These are phyloP conservation scores for Poeciliopsis gracilis DNA, from an alignment of 2,797 vertebrate genomes.

Conservation along the genomic window DNA sequence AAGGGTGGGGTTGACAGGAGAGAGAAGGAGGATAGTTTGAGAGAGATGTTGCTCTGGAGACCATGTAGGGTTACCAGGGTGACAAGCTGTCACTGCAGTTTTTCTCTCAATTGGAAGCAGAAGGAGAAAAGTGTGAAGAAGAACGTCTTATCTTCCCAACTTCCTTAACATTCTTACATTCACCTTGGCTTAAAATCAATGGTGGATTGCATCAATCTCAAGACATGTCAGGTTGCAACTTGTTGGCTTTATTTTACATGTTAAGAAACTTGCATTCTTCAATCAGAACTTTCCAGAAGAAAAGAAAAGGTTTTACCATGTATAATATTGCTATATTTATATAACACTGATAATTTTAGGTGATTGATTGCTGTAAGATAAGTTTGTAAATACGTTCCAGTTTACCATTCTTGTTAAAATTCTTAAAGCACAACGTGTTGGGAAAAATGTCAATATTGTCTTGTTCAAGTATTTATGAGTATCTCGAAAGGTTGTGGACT, in stretches of 20 bases:
- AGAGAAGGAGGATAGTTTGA: conserved; percentile 48
- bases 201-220: not conserved
- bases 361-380: not conserved
- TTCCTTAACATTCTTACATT: not conserved
- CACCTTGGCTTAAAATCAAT: not conserved
- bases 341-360: not conserved
- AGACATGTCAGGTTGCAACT: not conserved
- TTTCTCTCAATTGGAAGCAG: conserved; percentile 45
- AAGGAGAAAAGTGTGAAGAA: conserved; percentile 14
- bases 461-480: not conserved
- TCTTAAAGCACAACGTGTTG: not conserved
- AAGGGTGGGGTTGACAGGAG: conserved; percentile 21
- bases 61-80: conserved; percentile 68
- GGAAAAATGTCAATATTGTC: not conserved
- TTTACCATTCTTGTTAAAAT: not conserved
- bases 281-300: not conserved
- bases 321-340: not conserved
- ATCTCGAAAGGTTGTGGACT: not conserved
- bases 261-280: not conserved
- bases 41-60: conserved; percentile 67
- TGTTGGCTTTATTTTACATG: not conserved
- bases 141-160: not conserved
- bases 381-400: not conserved
- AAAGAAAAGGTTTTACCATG: not conserved
- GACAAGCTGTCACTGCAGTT: conserved; percentile 65